Evolutionary conservation across 2,888 invertebrate species (phyloP), one percentile per base, ranked within the genome.

Genomic region (Mayetiola destructor): DNA sequence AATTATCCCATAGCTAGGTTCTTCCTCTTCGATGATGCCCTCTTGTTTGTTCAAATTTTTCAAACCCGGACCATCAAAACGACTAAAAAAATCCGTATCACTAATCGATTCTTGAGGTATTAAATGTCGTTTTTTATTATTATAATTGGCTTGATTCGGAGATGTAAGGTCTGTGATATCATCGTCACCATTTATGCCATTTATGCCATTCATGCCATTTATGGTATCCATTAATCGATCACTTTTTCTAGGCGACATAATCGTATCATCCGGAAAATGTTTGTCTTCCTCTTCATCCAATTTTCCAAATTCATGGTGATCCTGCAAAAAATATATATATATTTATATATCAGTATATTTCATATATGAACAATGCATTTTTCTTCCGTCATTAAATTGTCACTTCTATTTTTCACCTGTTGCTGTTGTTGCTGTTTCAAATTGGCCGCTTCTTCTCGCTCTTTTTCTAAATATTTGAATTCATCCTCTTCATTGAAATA

Each of bases 401-500:
- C 23, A 5, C 20, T 21, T 4, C 9, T 36, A n/a, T n/a, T 40
- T 20, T 3, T 8, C 12, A 36, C n/a, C 3, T n/a, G 42, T 3
- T 39, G 39, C 10, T 39, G 39, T 10, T 12, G 12, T 36, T 48
- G 48, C 14, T 48, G 48, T 20, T 55, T 21, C 2, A 16, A 14
- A 27, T 48, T 27, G 27, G 42, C 42, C 16, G 30, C 54, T 16
- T 56, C 54, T 42, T 59, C 56, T 40, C 64, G 61, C 58, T 70
- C 70, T 52, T 69, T 69, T 58, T 71, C 70, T 21, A 71, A 64
- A 61, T 71, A 72, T 57, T 71, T 70, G 58, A 68, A 69, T 62
- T 72, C 72, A 61, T 72, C 72, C 61, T 72, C 72, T 61, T 72
- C 72, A 59, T 71, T 70, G 60, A 72, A 72, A 61, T 67, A 72